Conservation (phyloP, 2,113 vertebrate species). For the Herpetotheres cachinnans region DNA sequence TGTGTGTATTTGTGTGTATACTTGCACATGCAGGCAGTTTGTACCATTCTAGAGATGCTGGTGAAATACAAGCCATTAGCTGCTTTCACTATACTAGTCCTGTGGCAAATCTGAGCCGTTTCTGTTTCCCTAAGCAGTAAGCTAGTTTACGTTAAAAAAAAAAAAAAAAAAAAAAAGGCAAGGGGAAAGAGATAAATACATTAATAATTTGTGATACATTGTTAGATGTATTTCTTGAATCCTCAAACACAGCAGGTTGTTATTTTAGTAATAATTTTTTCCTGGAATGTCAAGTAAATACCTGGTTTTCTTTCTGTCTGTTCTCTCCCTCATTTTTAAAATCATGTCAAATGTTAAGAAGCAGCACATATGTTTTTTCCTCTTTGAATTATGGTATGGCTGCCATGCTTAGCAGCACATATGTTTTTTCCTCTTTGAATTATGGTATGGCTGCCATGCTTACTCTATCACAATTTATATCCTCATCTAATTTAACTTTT, state of each 20-base stretch:
- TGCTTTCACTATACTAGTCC: not conserved
- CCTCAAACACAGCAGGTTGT: not conserved
- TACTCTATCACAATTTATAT: slow-evolving; percentile 55
- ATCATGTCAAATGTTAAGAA: not conserved
- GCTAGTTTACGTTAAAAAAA: not conserved
- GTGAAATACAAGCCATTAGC: not conserved
- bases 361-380: not conserved
- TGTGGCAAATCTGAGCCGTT: not conserved
- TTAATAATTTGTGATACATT: not conserved
- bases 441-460: not conserved
- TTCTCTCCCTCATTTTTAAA: not conserved
- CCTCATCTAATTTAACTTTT: slow-evolving; percentile 56
- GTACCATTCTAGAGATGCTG: not conserved
- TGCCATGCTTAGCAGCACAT: slow-evolving; percentile 28
- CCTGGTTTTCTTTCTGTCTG: not conserved
- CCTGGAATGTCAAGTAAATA: not conserved
- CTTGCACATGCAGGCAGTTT: not conserved
- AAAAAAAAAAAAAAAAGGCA: not conserved
- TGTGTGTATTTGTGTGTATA: not conserved
- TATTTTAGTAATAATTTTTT: not conserved
- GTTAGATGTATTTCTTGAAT: not conserved
- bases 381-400: not conserved
- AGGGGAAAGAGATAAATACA: not conserved
- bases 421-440: not conserved
- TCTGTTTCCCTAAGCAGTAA: not conserved